phyloP scores from a whole-genome alignment of 2,113 vertebrate species.

The Carassius carassius region DNA sequence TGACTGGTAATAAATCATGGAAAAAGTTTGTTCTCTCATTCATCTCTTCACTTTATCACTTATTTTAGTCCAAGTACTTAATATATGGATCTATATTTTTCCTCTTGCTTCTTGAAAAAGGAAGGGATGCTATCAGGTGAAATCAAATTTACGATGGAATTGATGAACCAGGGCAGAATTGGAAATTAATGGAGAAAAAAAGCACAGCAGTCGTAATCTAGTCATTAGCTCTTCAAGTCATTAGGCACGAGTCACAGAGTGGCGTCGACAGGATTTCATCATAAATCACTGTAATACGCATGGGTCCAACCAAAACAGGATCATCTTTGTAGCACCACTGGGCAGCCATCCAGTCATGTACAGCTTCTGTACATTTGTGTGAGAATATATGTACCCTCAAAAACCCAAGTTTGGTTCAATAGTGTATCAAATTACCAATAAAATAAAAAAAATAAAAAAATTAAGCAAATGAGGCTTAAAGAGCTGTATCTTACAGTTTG shows the following conservation, averaged over 20 bases:
- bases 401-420: neutral
- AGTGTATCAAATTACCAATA: neutral
- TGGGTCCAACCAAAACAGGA: neutral
- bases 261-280: conserved; percentile 5
- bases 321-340: neutral
- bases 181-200: conserved; percentile 30
- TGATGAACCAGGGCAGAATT: conserved; percentile 25
- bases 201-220: conserved; percentile 28
- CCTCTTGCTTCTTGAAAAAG: conserved; percentile 1
- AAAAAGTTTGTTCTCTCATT: neutral
- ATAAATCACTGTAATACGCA: conserved; percentile 20
- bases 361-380: neutral
- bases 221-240: conserved; percentile 27
- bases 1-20: neutral
- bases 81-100: conserved; percentile 14
- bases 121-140: conserved; percentile 15
- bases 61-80: neutral
- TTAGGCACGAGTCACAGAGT: conserved; percentile 25
- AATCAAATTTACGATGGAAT: conserved; percentile 19
- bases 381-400: neutral
- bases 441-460: no score
- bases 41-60: conserved; percentile 7
- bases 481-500: neutral
- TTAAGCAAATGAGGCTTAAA: neutral
- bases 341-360: conserved; percentile 13